Base-by-base conservation (phyloP, 1,140 invertebrate species). In the Cyrtorhinus lividipennis region DNA sequence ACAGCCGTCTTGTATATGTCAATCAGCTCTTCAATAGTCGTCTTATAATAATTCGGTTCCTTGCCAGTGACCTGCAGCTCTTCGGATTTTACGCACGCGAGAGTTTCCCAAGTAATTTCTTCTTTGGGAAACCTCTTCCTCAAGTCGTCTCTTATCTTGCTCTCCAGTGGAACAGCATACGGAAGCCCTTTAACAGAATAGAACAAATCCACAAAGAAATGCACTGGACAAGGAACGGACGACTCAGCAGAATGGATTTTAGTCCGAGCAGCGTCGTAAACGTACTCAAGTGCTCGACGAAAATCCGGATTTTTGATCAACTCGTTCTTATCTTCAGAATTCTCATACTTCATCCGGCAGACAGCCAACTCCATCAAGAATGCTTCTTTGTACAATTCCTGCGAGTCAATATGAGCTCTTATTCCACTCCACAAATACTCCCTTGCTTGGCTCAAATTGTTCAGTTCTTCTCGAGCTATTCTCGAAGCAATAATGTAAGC, bases 1-100 rank as follows among this genome's bases (percentile, higher is more conserved):
- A 59, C n/a, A 3, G 25, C 58, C 15, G 13, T 59, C 18, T 59
- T 30, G 58, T 59, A 59, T 15, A 30, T 59, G 12, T n/a, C 48
- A 20, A 53, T 20, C 10, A 22, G 10, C 18, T 53, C 48, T 53
- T 53, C 48, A 53, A 53, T 53, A 15, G 18, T 53, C 5, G 24
- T n/a, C 15, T 15, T 10, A 15, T 23, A 20, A 18, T 27, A 1
- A 1, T 59, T 1, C 27, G 24, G 24, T 15, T 25, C 10, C 1
- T 59, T 30, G 20, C 1, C 2, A 57, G 56, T 1, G 23, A 57
- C 13, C 24, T 57, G 1, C 26, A 27, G 18, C 18, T 59, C n/a
- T 30, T 30, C 58, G 13, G 38, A 30, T 30, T 59, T 30, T n/a
- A 25, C 23, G 13, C n/a, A n/a, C 10, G 58, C 58, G 25, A 59